A percentile compares a stretch with the other conserved stretches of the same genome.
Conservation (phyloP, 1,140 invertebrate genomes). For the Diorhabda elongata region DNA sequence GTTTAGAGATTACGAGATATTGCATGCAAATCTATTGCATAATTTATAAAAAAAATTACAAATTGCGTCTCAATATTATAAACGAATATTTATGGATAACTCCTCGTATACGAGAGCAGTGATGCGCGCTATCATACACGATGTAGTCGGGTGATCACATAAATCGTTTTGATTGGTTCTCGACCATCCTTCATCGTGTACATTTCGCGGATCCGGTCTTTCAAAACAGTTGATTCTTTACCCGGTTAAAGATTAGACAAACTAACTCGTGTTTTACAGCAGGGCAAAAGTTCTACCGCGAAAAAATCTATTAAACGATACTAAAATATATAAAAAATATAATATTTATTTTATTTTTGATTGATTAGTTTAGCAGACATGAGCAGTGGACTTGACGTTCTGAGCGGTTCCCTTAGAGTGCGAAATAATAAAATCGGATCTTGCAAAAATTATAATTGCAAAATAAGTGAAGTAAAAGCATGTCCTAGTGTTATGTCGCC, state of each 20-base stretch:
- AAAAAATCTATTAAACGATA: neutral
- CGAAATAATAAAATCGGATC: slow-evolving; percentile 29
- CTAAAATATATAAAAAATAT: no score
- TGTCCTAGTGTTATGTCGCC: slow-evolving; percentile 64
- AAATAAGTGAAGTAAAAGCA: slow-evolving; percentile 52
- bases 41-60: no score
- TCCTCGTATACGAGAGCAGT: neutral
- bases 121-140: neutral
- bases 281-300: neutral
- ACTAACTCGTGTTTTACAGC: neutral
- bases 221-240: slow-evolving; percentile 8
- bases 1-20: no score
- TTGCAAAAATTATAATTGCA: slow-evolving; percentile 32
- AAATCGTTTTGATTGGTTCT: slow-evolving; percentile 14
- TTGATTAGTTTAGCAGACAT: slow-evolving; percentile 13
- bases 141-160: slow-evolving; percentile 14
- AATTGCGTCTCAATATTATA: neutral
- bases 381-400: slow-evolving; percentile 42
- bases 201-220: slow-evolving; percentile 17
- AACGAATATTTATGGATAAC: neutral
- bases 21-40: no score
- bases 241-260: neutral
- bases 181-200: slow-evolving; percentile 10
- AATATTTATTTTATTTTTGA: neutral
- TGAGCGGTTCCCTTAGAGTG: slow-evolving; percentile 43